phyloP scores from a whole-genome alignment of 2,888 invertebrate species.

The Lasius platythorax region DNA sequence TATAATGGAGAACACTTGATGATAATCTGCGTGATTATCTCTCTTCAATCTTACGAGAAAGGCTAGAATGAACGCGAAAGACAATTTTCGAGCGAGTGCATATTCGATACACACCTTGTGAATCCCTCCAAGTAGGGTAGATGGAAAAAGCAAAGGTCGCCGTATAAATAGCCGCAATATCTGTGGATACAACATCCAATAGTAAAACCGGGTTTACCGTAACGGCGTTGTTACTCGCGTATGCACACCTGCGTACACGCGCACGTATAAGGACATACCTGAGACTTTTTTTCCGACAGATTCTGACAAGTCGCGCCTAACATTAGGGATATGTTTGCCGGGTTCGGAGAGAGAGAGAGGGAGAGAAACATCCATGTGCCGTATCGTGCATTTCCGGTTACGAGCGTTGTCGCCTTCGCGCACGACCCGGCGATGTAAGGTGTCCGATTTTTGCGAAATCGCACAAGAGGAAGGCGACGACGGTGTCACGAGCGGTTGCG shows the following conservation, averaged over 20 bases:
- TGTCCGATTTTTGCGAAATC: slow-evolving; percentile 28
- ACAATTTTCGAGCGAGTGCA: slow-evolving; percentile 27
- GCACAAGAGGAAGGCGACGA: slow-evolving; percentile 19
- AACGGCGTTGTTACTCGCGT: not conserved
- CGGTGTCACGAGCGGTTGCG: slow-evolving; percentile 13
- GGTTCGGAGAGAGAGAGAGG: not conserved
- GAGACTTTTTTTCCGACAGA: not conserved
- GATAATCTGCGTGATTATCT: slow-evolving; percentile 19
- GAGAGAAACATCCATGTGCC: not conserved
- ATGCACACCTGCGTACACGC: not conserved
- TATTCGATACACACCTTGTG: slow-evolving; percentile 2
- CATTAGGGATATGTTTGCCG: slow-evolving; percentile 29
- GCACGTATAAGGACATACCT: not conserved
- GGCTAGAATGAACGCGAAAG: slow-evolving; percentile 24
- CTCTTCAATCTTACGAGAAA: slow-evolving; percentile 24
- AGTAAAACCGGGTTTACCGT: slow-evolving; percentile 43
- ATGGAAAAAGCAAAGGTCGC: slow-evolving; percentile 58
- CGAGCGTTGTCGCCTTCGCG: not conserved
- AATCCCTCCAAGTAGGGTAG: slow-evolving; percentile 57
- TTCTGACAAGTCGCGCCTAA: slow-evolving; percentile 24
- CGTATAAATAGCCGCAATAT: slow-evolving; percentile 61
- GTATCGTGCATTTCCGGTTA: slow-evolving; percentile 29
- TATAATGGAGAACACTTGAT: slow-evolving; percentile 8
- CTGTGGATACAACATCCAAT: slow-evolving; percentile 65
- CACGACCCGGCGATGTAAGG: slow-evolving; percentile 25